phyloP scores from a whole-genome alignment of 2,888 invertebrate genomes.

The Tachina lurida region DNA sequence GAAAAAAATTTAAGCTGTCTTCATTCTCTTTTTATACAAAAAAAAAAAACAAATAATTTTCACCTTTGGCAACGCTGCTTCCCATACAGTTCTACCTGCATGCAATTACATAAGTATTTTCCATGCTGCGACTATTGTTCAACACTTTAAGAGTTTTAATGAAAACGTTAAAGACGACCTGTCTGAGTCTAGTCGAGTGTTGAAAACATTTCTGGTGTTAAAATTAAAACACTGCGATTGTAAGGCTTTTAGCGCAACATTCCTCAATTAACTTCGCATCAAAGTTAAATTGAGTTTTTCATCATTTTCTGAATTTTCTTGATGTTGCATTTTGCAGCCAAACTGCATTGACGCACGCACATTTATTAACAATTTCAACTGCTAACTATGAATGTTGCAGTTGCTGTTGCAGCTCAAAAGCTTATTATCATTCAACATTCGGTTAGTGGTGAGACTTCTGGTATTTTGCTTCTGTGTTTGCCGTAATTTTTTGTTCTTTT shows the following conservation, averaged over 20 bases:
- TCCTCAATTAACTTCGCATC: conserved; percentile 72
- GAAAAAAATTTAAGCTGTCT: too few relatives aligned
- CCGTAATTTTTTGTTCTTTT: conserved; percentile 48
- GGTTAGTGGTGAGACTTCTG: conserved; percentile 8
- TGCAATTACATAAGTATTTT: not conserved
- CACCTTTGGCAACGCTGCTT: not conserved
- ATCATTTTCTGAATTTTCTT: conserved; percentile 31
- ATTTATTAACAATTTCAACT: conserved; percentile 36
- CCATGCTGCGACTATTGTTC: not conserved
- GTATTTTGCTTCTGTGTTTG: conserved; percentile 57
- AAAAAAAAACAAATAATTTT: too few relatives aligned
- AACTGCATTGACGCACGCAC: conserved; percentile 68
- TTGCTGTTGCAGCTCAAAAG: conserved; percentile 8
- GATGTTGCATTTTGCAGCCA: conserved; percentile 22
- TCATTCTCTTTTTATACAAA: too few relatives aligned
- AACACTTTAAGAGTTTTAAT: conserved; percentile 22
- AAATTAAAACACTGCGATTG: conserved; percentile 53
- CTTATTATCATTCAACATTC: conserved; percentile 60
- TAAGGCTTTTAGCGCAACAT: conserved; percentile 66
- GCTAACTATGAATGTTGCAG: not conserved
- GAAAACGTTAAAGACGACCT: conserved; percentile 21
- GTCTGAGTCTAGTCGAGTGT: not conserved
- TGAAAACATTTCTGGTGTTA: conserved; percentile 16
- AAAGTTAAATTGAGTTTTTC: conserved; percentile 60
- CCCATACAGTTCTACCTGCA: too few relatives aligned